Percentiles rank a stretch among this genome's conserved stretches.
Evolutionary conservation across 1,140 invertebrate genomes (phyloP).

Genomic region (Listronotus bonariensis): DNA sequence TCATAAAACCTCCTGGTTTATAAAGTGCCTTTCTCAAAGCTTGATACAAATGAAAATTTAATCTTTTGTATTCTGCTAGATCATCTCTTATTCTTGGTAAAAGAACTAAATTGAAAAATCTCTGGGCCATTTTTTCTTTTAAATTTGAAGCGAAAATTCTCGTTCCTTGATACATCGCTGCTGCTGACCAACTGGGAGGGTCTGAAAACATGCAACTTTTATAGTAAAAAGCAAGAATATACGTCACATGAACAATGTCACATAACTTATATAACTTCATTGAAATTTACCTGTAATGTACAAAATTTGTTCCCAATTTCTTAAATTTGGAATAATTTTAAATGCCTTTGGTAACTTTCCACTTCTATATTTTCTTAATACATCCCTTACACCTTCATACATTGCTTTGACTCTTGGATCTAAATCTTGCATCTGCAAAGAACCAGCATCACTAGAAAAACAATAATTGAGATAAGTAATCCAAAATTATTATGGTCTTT

Average conservation of each 20-base stretch:
- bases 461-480: too few species aligned
- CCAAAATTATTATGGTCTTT: too few species aligned
- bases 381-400: conserved; percentile 88
- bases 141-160: conserved; percentile 95
- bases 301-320: conserved; percentile 96
- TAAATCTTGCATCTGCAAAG: conserved; percentile 73
- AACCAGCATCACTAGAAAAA: conserved; percentile 69
- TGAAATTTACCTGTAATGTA: conserved; percentile 68
- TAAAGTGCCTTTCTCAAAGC: conserved; percentile 92
- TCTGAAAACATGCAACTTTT: conserved; percentile 54
- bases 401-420: conserved; percentile 78
- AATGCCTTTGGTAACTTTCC: conserved; percentile 98
- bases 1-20: conserved; percentile 99
- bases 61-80: conserved; percentile 89
- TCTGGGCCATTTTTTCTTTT: conserved; percentile 94
- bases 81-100: conserved; percentile 94
- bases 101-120: conserved; percentile 94
- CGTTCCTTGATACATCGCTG: conserved; percentile 95
- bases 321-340: conserved; percentile 90
- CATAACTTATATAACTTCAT: conserved; percentile 44
- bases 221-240: too few species aligned
- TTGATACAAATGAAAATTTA: conserved; percentile 97
- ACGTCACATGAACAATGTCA: too few species aligned
- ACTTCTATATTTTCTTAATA: conserved; percentile 87
- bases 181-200: conserved; percentile 83